A percentile compares a stretch with the other conserved stretches of the same genome.
Conservation (phyloP, 2,797 vertebrate species). For the Anguilla anguilla region DNA sequence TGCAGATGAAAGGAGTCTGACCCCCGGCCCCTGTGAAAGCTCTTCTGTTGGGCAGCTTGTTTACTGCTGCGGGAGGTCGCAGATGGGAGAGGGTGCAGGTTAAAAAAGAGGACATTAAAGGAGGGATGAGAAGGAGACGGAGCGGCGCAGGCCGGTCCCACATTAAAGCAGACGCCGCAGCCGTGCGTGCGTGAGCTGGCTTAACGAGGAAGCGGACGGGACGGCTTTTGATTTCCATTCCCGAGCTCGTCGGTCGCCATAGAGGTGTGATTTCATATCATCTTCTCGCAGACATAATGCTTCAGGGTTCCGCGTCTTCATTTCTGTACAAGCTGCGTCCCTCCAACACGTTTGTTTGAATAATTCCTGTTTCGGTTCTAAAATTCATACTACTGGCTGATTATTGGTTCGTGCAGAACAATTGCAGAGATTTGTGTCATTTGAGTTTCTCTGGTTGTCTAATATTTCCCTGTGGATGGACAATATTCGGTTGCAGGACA, state of each 20-base stretch:
- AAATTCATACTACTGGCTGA: neutral
- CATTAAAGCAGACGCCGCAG: neutral
- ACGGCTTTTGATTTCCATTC: neutral
- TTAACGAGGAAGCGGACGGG: neutral
- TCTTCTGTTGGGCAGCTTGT: neutral
- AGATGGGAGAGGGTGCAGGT: neutral
- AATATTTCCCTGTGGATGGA: neutral
- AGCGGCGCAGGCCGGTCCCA: neutral
- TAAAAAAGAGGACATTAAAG: neutral
- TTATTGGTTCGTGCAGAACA: neutral
- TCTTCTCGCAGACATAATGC: neutral
- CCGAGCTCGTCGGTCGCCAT: neutral
- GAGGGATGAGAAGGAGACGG: neutral
- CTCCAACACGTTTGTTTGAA: neutral
- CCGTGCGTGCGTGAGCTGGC: neutral
- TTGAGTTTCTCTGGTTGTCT: neutral
- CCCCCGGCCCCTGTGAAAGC: neutral
- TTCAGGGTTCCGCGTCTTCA: neutral
- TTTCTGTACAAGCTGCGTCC: neutral
- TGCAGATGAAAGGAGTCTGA: neutral
- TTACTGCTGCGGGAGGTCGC: neutral
- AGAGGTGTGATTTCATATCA: neutral
- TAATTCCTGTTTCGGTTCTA: neutral
- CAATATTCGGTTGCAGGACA: too few species aligned
- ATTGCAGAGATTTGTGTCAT: neutral